Base-by-base conservation (phyloP, 1,140 invertebrate genomes). In the Pogonus chalceus region DNA sequence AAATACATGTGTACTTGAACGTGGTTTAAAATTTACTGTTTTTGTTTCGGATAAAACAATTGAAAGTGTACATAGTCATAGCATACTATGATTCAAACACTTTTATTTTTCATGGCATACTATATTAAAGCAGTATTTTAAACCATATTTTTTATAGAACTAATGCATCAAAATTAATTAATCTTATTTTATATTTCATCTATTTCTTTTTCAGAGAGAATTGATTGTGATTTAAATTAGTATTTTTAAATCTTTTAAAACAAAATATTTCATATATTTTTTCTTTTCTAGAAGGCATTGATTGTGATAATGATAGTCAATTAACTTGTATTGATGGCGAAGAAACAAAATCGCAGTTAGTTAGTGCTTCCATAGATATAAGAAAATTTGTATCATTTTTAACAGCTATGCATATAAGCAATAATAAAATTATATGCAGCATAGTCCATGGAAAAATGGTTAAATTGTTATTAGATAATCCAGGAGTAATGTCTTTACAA, bases 401-500 rank as follows among this genome's bases (percentile, higher is more conserved):
- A 10, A 59, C 60, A 24, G 67, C 67, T n/a, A 64, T 69, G 63
- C 67, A 70, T 52, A 35, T 69, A 21, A 68, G 62, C 53, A 65
- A 65, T 56, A 64, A 59, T 49, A 55, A 54, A 54, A 64, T 66
- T 7, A 53, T 60, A 20, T 69, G 67, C 51, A 69, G 64, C 54
- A 70, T 70, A 39, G 66, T 70, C 14, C 62, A 70, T 48, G 62
- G 56, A 54, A 65, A 66, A 61, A 68, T 70, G 66, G 66, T 70
- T 7, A 70, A 70, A 50, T 54, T 70, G 12, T 57, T 56, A 51
- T 61, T 68, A 56, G 66, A 67, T 60, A 63, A 67, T 51, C 60
- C 61, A 23, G 65, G 62, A 37, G 60, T 58, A 2, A 49, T 68
- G 16, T 59, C 62, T 20, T 58, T 70, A 51, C 64, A 68, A 60